A percentile compares a stretch with the other conserved stretches of the same genome.
Evolutionary conservation across 30 jellyfish, hydroid and myxozoan genomes (phyloP).

Genomic region (Mastigias papua): DNA sequence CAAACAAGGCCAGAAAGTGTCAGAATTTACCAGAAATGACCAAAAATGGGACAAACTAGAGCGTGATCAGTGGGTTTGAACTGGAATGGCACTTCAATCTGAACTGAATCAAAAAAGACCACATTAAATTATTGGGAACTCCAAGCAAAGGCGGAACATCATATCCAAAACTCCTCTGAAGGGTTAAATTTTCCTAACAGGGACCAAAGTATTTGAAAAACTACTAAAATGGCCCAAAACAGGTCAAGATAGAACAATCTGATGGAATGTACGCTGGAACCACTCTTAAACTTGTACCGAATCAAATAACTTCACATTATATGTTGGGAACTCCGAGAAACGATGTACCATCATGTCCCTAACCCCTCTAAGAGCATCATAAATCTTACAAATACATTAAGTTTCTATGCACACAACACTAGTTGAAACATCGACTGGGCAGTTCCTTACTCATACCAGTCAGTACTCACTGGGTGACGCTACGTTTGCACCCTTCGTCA

Average conservation of each 20-base stretch:
- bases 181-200: no score
- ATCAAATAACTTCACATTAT: neutral
- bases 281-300: neutral
- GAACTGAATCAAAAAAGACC: neutral
- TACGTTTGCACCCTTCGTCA: neutral
- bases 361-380: neutral
- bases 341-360: neutral
- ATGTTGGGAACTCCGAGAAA: neutral
- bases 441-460: neutral
- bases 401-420: neutral
- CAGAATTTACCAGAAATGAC: neutral
- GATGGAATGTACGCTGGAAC: no score
- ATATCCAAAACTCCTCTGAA: neutral
- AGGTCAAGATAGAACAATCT: no score
- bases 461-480: neutral
- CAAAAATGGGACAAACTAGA: neutral
- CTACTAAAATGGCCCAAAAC: no score
- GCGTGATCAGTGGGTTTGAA: neutral
- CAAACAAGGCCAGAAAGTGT: neutral
- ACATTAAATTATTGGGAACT: neutral
- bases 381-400: neutral
- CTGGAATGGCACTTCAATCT: neutral
- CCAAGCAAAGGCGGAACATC: neutral
- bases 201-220: no score
- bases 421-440: neutral